Base-by-base conservation (phyloP, 2,888 invertebrate genomes). In the Cataglyphis livida region DNA sequence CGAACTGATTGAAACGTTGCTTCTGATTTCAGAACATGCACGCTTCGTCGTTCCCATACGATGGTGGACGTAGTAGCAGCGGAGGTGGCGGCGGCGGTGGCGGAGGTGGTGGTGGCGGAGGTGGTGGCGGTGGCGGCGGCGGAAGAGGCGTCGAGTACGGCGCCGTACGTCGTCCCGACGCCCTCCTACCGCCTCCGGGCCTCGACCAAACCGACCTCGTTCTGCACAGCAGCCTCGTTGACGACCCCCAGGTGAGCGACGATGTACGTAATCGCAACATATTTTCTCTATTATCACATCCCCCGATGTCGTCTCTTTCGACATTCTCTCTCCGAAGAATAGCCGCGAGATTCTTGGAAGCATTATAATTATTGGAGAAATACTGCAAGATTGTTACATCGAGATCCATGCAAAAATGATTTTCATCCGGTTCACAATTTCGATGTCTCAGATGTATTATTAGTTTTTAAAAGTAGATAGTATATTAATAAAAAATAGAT, bases 1-100 rank as follows among this genome's bases (percentile, higher is more conserved):
- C 44, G 10, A 21, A 25, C 25, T 75, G 66, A 75, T 66, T 35
- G 41, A 41, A 66, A 68, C 57, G n/a, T 76, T 28, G 21, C 35
- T 78, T 70, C 84, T 74, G 85, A 41, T 94, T 94, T 75, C 94
- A 95, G 95, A 95, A 95, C 88, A 95, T 95, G 95, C 95, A 95
- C 92, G 94, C 95, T 51, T 51, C 51, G 83, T 95, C 95, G 83
- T 95, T 95, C 92, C 95, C 95, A 25, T 95, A 95, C 91, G 95
- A 95, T 90, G 93, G 94, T 85, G 94, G 95, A 81, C 93, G 95
- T 70, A 94, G 94, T 81, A 93, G 95, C 74, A 93, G 93, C 62
- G 93, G 93, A 0, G 92, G 93, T 75, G 95, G 95, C 18, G 93
- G 93, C 41, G 93, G 92, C 5, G 92, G 93, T 61, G 92, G 91